These are phyloP conservation scores for Entomyzon cyanotis DNA, from an alignment of 2,113 vertebrate genomes.

Conservation along the genomic window DNA sequence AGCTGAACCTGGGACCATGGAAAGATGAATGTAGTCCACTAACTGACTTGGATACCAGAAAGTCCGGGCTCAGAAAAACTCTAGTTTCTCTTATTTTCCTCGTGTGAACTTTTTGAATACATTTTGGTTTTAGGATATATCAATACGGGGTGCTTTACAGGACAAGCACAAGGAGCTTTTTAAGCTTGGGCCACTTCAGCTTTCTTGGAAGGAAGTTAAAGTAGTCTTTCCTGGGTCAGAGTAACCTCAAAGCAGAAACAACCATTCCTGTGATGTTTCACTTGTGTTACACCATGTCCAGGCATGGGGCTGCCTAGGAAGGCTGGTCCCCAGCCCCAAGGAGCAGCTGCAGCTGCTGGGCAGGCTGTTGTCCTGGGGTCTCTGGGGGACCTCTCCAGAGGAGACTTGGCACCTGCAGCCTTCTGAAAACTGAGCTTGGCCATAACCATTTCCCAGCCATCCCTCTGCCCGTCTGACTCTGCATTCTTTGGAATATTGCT, in stretches of 20 bases:
- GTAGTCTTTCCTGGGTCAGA: background rate
- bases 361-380: conserved; percentile 29
- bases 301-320: background rate
- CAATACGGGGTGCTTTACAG: background rate
- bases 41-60: background rate
- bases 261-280: background rate
- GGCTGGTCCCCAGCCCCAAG: conserved; percentile 14
- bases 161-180: background rate
- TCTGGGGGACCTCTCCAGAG: conserved; percentile 64
- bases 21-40: background rate
- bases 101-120: background rate
- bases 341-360: conserved; percentile 43
- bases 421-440: conserved; percentile 70
- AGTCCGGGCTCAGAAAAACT: background rate
- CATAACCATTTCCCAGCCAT: conserved; percentile 48
- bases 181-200: background rate
- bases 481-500: conserved; percentile 52
- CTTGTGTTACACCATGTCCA: background rate
- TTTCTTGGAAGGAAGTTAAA: background rate
- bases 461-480: conserved; percentile 14
- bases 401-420: conserved; percentile 56
- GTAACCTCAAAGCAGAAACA: background rate
- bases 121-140: background rate
- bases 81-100: background rate
- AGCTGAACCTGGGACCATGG: background rate